A percentile compares a stretch with the other conserved stretches of the same genome.
Evolutionary conservation across 2,888 invertebrate species (phyloP).

Genomic region (Troides oblongomaculatus): DNA sequence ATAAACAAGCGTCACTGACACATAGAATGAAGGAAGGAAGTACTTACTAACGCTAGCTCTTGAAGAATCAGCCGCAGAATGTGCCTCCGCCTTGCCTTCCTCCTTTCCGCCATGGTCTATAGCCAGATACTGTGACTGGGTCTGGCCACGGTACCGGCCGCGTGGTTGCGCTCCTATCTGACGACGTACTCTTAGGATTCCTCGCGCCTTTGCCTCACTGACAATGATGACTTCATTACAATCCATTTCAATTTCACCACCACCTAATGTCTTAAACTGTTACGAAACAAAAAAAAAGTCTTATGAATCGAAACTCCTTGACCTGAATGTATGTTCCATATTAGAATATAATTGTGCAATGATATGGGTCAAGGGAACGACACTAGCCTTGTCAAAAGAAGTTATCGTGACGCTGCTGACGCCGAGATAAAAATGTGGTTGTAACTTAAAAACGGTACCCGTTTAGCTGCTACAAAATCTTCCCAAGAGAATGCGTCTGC

Average conservation of each 20-base stretch:
- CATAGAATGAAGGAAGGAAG: not conserved
- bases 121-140: constrained; percentile 90
- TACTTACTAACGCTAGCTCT: constrained; percentile 87
- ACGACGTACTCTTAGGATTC: constrained; percentile 1
- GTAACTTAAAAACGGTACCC: constrained; percentile 12
- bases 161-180: constrained; percentile 37
- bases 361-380: constrained; percentile 57
- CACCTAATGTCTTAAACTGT: constrained; percentile 48
- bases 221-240: constrained; percentile 38
- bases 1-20: not conserved
- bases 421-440: constrained; percentile 30
- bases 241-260: constrained; percentile 36
- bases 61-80: constrained; percentile 85
- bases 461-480: not conserved
- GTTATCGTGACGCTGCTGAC: constrained; percentile 48
- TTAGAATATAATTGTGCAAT: constrained; percentile 54
- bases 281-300: constrained; percentile 15
- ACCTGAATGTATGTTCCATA: constrained; percentile 42
- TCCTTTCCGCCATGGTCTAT: constrained; percentile 78
- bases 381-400: constrained; percentile 57
- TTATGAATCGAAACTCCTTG: constrained; percentile 41
- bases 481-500: not conserved
- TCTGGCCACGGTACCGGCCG: constrained; percentile 85
- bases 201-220: not conserved
- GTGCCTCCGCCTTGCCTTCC: constrained; percentile 90